Evolutionary conservation across 2,797 vertebrate species (phyloP).

Genomic region (Amphiprion clarkii): DNA sequence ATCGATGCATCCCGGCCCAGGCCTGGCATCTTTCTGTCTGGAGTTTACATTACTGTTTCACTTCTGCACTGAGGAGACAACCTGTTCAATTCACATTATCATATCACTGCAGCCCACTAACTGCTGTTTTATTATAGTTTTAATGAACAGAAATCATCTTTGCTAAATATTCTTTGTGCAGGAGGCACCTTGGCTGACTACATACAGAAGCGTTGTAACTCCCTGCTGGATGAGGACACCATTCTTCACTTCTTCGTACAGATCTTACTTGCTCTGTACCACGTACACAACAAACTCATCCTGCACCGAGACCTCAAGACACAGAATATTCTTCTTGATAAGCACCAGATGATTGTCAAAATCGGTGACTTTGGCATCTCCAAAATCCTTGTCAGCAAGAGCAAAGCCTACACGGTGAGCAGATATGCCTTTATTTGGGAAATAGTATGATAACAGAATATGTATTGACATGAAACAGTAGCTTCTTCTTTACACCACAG

Average conservation of each 20-base stretch:
- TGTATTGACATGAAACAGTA: neutral
- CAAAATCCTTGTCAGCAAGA: slow-evolving; percentile 99
- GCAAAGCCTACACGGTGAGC: slow-evolving; percentile 97
- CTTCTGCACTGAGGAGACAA: slow-evolving; percentile 2
- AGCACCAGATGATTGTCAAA: slow-evolving; percentile 98
- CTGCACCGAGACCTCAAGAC: slow-evolving; percentile 98
- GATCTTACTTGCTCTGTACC: slow-evolving; percentile 96
- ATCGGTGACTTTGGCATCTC: slow-evolving; percentile 99
- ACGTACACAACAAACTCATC: slow-evolving; percentile 98
- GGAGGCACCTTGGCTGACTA: slow-evolving; percentile 97
- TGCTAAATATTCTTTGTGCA: slow-evolving; percentile 29
- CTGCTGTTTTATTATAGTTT: slow-evolving; percentile 4
- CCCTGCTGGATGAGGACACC: slow-evolving; percentile 96
- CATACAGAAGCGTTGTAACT: slow-evolving; percentile 98
- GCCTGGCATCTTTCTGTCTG: neutral
- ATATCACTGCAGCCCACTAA: neutral
- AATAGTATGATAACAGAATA: neutral
- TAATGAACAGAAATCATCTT: neutral
- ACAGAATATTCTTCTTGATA: slow-evolving; percentile 98
- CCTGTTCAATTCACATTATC: neutral
- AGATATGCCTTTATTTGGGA: neutral
- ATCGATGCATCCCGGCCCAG: too few relatives aligned
- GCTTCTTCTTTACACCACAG: slow-evolving; percentile 74
- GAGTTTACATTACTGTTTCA: slow-evolving; percentile 5
- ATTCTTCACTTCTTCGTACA: slow-evolving; percentile 99